phyloP scores from a whole-genome alignment of 2,113 vertebrate genomes.

The Tiliqua scincoides region DNA sequence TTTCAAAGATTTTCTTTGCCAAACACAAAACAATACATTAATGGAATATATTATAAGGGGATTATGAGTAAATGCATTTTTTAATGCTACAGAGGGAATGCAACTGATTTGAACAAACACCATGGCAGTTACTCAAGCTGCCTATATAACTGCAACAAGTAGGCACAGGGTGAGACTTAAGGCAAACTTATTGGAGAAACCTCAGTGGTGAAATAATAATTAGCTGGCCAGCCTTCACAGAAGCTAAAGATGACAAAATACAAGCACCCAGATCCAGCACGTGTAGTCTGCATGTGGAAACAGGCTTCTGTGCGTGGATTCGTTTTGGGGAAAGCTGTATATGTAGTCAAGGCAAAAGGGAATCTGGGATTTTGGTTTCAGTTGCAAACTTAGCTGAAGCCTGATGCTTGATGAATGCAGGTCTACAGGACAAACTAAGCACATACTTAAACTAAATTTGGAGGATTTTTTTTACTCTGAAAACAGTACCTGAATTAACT shows the following conservation, averaged over 20 bases:
- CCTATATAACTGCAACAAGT: not conserved
- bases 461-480: no score
- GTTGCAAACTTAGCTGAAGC: not conserved
- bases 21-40: slow-evolving; percentile 10
- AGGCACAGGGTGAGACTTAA: slow-evolving; percentile 5
- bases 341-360: not conserved
- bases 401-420: not conserved
- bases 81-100: not conserved
- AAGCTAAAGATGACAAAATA: slow-evolving; percentile 5
- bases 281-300: slow-evolving; percentile 6
- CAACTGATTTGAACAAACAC: not conserved
- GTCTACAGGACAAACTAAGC: not conserved
- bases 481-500: no score
- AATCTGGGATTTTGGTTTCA: not conserved
- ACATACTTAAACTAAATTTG: no score
- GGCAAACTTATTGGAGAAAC: not conserved
- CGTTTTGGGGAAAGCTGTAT: not conserved
- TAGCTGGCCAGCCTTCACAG: slow-evolving; percentile 12
- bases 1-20: slow-evolving; percentile 33
- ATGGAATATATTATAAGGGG: slow-evolving; percentile 20
- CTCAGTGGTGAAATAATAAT: not conserved
- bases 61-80: slow-evolving; percentile 9
- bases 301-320: not conserved
- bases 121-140: not conserved
- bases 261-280: not conserved